These are phyloP conservation scores for Alouatta caraya DNA, from an alignment of 2,797 vertebrate species.

Conservation along the genomic window DNA sequence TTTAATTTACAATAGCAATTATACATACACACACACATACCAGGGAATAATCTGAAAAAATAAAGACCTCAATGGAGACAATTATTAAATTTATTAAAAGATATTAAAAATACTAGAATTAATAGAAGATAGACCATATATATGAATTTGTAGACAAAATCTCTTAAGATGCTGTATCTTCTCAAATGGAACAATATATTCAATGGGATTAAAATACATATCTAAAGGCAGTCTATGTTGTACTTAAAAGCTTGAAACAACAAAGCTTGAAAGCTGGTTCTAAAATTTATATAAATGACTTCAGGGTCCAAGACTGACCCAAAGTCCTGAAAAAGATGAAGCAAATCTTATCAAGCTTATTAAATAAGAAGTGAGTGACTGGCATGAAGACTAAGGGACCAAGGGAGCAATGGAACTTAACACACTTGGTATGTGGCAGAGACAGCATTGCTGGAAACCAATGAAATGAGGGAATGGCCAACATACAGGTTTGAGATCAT, in stretches of 20 bases:
- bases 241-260: background rate
- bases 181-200: background rate
- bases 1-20: background rate
- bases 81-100: background rate
- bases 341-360: background rate
- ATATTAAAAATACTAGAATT: background rate
- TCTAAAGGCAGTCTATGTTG: background rate
- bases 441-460: background rate
- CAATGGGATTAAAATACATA: background rate
- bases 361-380: background rate
- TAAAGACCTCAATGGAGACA: background rate
- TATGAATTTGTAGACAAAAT: background rate
- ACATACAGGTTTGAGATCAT: background rate
- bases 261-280: background rate
- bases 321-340: background rate
- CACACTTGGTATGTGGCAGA: background rate
- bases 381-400: background rate
- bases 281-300: background rate
- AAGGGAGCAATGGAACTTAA: background rate
- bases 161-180: background rate
- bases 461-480: background rate
- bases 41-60: background rate
- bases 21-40: background rate
- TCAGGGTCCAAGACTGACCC: background rate
- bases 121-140: background rate